Base-by-base conservation (phyloP, 2,797 vertebrate species). In the Typhlichthys eigenmanni region DNA sequence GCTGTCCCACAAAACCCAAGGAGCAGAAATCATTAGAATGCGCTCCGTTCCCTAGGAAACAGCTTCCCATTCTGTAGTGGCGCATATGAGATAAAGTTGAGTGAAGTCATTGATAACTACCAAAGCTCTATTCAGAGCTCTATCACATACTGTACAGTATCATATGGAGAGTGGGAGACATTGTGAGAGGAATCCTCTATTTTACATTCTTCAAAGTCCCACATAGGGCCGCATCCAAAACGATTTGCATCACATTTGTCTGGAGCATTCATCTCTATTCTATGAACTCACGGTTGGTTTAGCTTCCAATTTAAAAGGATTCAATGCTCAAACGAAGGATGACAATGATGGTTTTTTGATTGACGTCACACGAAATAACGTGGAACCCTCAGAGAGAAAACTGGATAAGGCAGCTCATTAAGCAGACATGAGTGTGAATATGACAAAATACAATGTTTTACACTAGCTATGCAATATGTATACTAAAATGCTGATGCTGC, bases 31-130 rank as follows among this genome's bases (percentile, higher is more conserved):
- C 74, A 82, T 80, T 67, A 68, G 49, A 64, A 79, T 73, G 71
- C 75, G 67, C 72, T 64, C 62, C 8, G 84, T 86, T 87, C 76
- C 83, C 78, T 73, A 72, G 81, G 85, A 88, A 87, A 84, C 87
- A 57, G 76, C 77, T 80, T 82, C 75, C 73, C 75, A 72, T 77
- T 78, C 66, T 45, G 14, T 29, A 51, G 10, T 17, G 49, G 49
- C 16, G 16, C 19, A 13, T 53, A 19, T 11, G 11, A 65, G 63
- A 66, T 65, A 24, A 66, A 55, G 32, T 55, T 69, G 3, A 50
- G 14, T 45, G 58, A 60, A 46, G 50, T 76, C 59, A 65, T 12
- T 43, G 55, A 57, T 57, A 57, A 14, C 55, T 16, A 43, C n/a
- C 34, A 43, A 56, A 63, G 9, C n/a, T 47, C 45, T 29, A 12